Conservation (phyloP, 2,888 invertebrate genomes). For the Cyrtodaria siliqua region DNA sequence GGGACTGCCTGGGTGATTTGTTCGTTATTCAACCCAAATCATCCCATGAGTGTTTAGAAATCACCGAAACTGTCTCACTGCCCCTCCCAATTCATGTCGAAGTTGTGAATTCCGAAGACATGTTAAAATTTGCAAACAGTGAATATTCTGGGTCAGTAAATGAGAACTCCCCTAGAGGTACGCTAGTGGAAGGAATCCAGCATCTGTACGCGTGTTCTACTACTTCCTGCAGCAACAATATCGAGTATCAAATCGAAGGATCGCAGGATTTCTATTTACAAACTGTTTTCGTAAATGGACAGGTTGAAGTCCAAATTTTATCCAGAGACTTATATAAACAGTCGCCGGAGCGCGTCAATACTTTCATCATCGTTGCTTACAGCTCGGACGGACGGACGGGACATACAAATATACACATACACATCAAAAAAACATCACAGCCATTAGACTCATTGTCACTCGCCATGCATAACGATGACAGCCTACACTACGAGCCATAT, state of each 20-base stretch:
- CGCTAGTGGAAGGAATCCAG: slow-evolving; percentile 34
- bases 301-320: slow-evolving; percentile 42
- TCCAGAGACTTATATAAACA: slow-evolving; percentile 6
- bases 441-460: background rate
- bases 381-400: slow-evolving; percentile 33
- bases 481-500: background rate
- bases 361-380: slow-evolving; percentile 43
- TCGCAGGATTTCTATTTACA: slow-evolving; percentile 38
- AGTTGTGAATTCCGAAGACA: slow-evolving; percentile 23
- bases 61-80: slow-evolving; percentile 24
- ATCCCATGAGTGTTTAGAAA: slow-evolving; percentile 1
- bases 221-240: slow-evolving; percentile 23
- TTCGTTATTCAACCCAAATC: slow-evolving; percentile 35
- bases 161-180: slow-evolving; percentile 23
- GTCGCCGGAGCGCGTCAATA: background rate
- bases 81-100: slow-evolving; percentile 32
- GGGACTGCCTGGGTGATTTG: slow-evolving; percentile 27
- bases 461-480: background rate
- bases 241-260: slow-evolving; percentile 45
- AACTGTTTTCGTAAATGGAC: slow-evolving; percentile 25
- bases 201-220: slow-evolving; percentile 42
- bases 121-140: slow-evolving; percentile 24
- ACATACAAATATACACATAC: slow-evolving; percentile 37
- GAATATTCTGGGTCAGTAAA: slow-evolving; percentile 33
- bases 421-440: background rate